Base-by-base conservation (phyloP, 92 coral and sea anemone species). In the Zoanthus sociatus region DNA sequence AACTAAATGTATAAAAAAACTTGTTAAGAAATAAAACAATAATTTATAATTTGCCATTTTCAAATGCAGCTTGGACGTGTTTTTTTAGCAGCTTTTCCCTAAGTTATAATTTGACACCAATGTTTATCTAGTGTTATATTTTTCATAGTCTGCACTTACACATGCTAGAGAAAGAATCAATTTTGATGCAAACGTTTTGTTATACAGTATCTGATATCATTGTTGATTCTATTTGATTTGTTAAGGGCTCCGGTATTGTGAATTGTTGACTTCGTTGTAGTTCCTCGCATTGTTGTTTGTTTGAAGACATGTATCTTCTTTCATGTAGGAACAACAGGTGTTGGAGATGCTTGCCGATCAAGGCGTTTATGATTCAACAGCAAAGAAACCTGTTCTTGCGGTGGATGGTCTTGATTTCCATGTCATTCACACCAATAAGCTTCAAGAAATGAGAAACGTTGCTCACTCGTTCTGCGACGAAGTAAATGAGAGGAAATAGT, bases 371-470 rank as follows among this genome's bases (percentile, higher is more conserved):
- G 99, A 97, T 73, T 98, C 98, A 13, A 48, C 73, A 5, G 63
- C 91, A 0, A 91, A 76, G 48, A 61, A 86, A 87, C 48, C 83
- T 50, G 92, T 78, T 42, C 79, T 90, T 87, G 92, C 94, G 1
- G 99, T 97, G 50, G 99, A 97, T 90, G 94, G 93, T 53, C 89
- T 92, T 73, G 93, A 83, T 26, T 97, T 97, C 79, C 86, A 93
- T 45, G 92, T 93, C n/a, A 71, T 79, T 58, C 99, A 96, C 68
- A 89, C 91, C 45, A 83, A 86, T 63, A 92, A 76, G 84, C 84
- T 95, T 20, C 78, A 87, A 76, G 55, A 84, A 55, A 86, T 95
- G 81, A 76, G 68, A 10, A 86, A 72, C 21, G 81, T 84, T 44
- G 76, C 77, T 77, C 71, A n/a, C 30, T 53, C 31, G 6, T 87